Conservation (phyloP, 2,888 invertebrate species). For the Latheticus oryzae region DNA sequence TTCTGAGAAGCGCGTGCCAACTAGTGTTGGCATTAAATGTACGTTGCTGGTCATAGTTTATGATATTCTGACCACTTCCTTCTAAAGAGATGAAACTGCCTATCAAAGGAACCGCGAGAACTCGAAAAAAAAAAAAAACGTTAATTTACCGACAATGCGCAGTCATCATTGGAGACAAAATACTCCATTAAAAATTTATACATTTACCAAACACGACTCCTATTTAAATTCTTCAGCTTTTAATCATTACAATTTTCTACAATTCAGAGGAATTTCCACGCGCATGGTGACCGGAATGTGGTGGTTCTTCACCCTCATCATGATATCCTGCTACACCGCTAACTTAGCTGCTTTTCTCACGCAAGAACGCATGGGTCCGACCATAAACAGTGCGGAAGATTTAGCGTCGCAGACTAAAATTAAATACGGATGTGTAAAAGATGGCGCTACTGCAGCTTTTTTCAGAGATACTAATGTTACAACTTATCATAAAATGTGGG, state of each 20-base stretch:
- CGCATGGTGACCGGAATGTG: slow-evolving; percentile 89
- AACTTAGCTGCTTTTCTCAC: slow-evolving; percentile 95
- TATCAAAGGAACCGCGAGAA: slow-evolving; percentile 50
- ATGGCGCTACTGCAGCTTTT: slow-evolving; percentile 91
- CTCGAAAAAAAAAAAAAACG: slow-evolving; percentile 27
- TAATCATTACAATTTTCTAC: no score
- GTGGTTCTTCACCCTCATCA: slow-evolving; percentile 94
- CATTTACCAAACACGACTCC: no score
- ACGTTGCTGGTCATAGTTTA: slow-evolving; percentile 58
- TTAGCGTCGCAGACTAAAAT: slow-evolving; percentile 94
- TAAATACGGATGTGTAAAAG: slow-evolving; percentile 91
- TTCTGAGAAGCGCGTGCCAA: slow-evolving; percentile 62
- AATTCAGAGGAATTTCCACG: slow-evolving; percentile 87
- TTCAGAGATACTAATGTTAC: slow-evolving; percentile 93
- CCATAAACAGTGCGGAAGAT: slow-evolving; percentile 92
- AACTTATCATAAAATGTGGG: slow-evolving; percentile 92
- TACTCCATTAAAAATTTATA: no score
- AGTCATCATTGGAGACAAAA: no score
- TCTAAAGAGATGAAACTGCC: slow-evolving; percentile 47
- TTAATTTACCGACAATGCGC: slow-evolving; percentile 17
- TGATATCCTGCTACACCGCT: slow-evolving; percentile 94
- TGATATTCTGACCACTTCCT: slow-evolving; percentile 59
- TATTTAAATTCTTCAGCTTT: no score
- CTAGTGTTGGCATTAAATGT: slow-evolving; percentile 54
- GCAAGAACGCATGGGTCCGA: slow-evolving; percentile 87